phyloP scores from a whole-genome alignment of 2,113 vertebrate genomes.

The Indicator maculatus region DNA sequence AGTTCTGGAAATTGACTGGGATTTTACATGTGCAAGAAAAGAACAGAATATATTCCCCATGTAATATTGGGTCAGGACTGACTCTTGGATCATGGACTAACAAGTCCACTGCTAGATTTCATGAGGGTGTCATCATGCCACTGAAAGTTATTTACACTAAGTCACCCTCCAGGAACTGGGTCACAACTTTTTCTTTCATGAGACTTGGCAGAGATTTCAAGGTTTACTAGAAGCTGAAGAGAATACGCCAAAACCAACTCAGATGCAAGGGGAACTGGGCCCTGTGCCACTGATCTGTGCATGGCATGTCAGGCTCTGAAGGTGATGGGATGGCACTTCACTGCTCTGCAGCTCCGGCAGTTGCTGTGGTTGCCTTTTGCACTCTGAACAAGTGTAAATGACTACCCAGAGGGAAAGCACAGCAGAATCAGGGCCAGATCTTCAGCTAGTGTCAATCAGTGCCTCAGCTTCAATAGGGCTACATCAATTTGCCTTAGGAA shows the following conservation, averaged over 20 bases:
- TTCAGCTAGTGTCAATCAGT: constrained; percentile 53
- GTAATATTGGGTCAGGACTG: not conserved
- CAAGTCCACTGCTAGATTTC: constrained; percentile 13
- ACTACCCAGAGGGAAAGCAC: constrained; percentile 47
- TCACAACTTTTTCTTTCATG: constrained; percentile 59
- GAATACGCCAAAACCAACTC: constrained; percentile 59
- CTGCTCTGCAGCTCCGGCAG: not conserved
- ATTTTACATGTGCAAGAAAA: not conserved
- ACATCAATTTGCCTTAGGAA: constrained; percentile 63
- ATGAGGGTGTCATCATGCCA: constrained; percentile 20
- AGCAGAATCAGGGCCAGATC: constrained; percentile 30
- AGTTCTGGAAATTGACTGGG: not conserved
- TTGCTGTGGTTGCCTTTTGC: constrained; percentile 38
- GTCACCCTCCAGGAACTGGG: constrained; percentile 52
- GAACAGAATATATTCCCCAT: not conserved
- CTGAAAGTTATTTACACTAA: constrained; percentile 29
- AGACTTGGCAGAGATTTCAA: constrained; percentile 27
- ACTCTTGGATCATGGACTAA: not conserved
- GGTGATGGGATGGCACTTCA: not conserved
- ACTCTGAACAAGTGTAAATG: constrained; percentile 55
- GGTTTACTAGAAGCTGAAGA: constrained; percentile 45
- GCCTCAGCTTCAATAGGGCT: constrained; percentile 25
- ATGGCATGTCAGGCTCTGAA: not conserved
- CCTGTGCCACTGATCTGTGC: not conserved
- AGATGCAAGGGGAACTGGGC: constrained; percentile 30